Base-by-base conservation (phyloP, 1,140 invertebrate genomes). In the Procambarus clarkii region DNA sequence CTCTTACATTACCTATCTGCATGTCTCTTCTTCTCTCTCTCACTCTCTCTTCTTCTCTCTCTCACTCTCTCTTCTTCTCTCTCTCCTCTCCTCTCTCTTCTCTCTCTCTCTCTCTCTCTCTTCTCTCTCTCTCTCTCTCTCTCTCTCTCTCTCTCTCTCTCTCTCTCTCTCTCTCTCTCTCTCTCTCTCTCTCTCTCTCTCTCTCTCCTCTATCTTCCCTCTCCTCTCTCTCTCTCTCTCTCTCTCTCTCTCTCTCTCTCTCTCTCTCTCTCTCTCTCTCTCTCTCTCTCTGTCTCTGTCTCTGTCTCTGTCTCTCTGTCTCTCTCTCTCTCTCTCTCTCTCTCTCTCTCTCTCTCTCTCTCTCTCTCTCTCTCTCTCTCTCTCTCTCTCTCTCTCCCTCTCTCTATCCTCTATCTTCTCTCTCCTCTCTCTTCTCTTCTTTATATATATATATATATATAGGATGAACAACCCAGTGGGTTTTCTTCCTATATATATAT, bases 311-410 rank as follows among this genome's bases (percentile, higher is more conserved):
- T 77, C 74, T 77, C 74, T 77, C 74, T 24, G 9, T 24, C n/a
- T 24, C n/a, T 24, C 74, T 77, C 74, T 77, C 74, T 24, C 74
- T 24, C 74, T 77, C 74, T 77, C 74, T 77, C 74, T 77, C 74
- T 77, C 74, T 77, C 74, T 77, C 74, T 77, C 74, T 77, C 74
- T 77, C 74, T 24, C 74, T 77, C n/a, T 77, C n/a, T 77, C 2
- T 77, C n/a, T 77, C n/a, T 77, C n/a, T 24, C n/a, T 21, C n/a
- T 77, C n/a, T 77, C n/a, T 77, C 74, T 77, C n/a, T 24, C n/a
- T 24, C 74, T 24, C 74, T 24, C 74, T 77, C n/a, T 77, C 74
- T 24, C n/a, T 77, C 18, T 77, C 74, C 71, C 4, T n/a, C n/a
- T n/a, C n/a, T n/a, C n/a, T n/a, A n/a, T n/a, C n/a, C n/a, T n/a